phyloP scores from a whole-genome alignment of 2,113 vertebrate species.

The Ciconia maguari region DNA sequence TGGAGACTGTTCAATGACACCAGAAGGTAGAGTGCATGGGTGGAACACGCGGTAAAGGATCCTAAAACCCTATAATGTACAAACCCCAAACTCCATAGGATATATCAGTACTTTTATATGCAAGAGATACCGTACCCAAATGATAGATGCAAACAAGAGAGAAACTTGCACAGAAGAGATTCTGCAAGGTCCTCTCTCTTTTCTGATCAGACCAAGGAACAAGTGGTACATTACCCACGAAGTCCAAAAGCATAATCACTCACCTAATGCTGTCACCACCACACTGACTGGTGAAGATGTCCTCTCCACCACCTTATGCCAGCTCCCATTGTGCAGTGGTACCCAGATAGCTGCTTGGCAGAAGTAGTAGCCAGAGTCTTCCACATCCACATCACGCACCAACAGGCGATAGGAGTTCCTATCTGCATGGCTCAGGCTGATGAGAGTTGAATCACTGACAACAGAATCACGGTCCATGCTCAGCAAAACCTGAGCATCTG shows the following conservation, averaged over 20 bases:
- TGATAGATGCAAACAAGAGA: not conserved
- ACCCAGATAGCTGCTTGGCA: slow-evolving; percentile 78
- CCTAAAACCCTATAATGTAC: not conserved
- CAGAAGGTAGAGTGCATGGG: not conserved
- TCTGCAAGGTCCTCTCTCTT: not conserved
- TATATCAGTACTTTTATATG: not conserved
- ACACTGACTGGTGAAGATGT: slow-evolving; percentile 67
- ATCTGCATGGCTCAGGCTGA: slow-evolving; percentile 67
- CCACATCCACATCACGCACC: slow-evolving; percentile 70
- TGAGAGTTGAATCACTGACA: slow-evolving; percentile 65
- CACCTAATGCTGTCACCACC: slow-evolving; percentile 69
- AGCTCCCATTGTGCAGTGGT: slow-evolving; percentile 72
- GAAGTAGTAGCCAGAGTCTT: slow-evolving; percentile 75
- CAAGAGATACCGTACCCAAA: not conserved
- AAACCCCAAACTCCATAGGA: not conserved
- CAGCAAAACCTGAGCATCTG: slow-evolving; percentile 60
- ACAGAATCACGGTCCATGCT: slow-evolving; percentile 69
- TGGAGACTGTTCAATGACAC: not conserved
- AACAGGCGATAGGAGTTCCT: slow-evolving; percentile 73
- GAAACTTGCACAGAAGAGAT: not conserved
- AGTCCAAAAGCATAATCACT: slow-evolving; percentile 24
- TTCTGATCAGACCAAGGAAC: not conserved
- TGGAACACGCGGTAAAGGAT: not conserved
- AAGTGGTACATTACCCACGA: not conserved
- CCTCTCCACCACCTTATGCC: slow-evolving; percentile 77